Percentiles rank a stretch among this genome's conserved stretches.
Conservation (phyloP, 2,113 vertebrate species). For the Synodontis membranacea region DNA sequence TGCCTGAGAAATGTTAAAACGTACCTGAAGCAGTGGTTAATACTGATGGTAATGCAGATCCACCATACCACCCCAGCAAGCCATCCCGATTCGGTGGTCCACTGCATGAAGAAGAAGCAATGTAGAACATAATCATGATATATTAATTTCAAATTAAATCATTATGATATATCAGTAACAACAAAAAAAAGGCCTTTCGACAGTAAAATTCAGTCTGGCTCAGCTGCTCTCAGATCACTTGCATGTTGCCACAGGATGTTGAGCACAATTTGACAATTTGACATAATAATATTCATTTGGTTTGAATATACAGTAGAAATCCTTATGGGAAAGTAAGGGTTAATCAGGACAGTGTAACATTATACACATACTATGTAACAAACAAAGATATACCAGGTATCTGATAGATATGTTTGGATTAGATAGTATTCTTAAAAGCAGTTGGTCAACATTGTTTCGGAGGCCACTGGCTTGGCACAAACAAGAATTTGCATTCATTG, state of each 20-base stretch:
- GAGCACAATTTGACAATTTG: neutral
- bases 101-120: neutral
- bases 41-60: neutral
- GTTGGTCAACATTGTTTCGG: too few relatives aligned
- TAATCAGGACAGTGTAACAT: neutral
- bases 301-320: neutral
- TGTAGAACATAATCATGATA: too few relatives aligned
- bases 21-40: neutral
- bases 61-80: neutral
- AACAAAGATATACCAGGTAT: neutral
- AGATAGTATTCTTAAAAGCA: neutral
- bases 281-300: neutral
- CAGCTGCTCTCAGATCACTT: neutral
- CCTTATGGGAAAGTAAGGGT: too few relatives aligned
- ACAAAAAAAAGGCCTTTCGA: neutral
- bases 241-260: neutral
- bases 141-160: too few relatives aligned
- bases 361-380: neutral
- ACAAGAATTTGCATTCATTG: neutral
- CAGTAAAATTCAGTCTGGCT: neutral
- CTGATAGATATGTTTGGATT: neutral
- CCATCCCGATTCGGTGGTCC: neutral
- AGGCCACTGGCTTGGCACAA: neutral
- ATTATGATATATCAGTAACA: too few relatives aligned
- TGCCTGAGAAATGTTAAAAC: neutral